Evolutionary conservation across 2,113 vertebrate species (phyloP), one percentile per base, ranked within the genome.

Genomic region (Parotia lawesii): DNA sequence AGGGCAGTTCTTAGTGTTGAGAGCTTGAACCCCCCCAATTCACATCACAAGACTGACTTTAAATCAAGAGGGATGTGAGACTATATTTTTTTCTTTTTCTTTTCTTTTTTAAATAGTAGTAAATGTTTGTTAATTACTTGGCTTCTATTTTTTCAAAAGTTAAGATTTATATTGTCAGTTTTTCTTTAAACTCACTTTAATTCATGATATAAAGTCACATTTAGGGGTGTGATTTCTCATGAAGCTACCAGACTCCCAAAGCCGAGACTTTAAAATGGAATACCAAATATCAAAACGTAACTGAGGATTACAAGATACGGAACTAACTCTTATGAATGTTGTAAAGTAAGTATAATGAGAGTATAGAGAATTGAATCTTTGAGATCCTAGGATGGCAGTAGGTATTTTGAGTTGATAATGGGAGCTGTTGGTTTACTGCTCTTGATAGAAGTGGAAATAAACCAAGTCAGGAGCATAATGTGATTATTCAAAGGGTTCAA

Each of bases 381-480:
- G 92, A 78, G 89, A 65, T 94, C 76, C 69, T 83, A 94, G 81
- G 73, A 69, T 76, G 58, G 20, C 66, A 64, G 60, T 79, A 83
- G 51, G 38, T 93, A 76, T 92, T 94, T 96, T 96, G 86, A 66
- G 66, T 77, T 90, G 89, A 72, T 94, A 93, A 91, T 74, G 82
- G 84, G 91, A 96, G 35, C 75, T 90, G 42, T 70, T 87, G 92
- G 64, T 79, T 96, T 84, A 89, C 69, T 37, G 3, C 22, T 57
- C 31, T 66, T 73, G 23, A 66, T 29, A 42, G 33, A 73, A 66
- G 51, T 71, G 24, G 22, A 60, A 93, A 58, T 77, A 93, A 89
- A 74, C 14, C 7, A 66, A 75, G 14, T 86, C 42, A 40, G 35
- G 51, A 62, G 15, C 47, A 47, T 66, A 10, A 51, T 44, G 35